Conservation (phyloP, 2,888 invertebrate genomes). For the Cryptocephalus moraei region DNA sequence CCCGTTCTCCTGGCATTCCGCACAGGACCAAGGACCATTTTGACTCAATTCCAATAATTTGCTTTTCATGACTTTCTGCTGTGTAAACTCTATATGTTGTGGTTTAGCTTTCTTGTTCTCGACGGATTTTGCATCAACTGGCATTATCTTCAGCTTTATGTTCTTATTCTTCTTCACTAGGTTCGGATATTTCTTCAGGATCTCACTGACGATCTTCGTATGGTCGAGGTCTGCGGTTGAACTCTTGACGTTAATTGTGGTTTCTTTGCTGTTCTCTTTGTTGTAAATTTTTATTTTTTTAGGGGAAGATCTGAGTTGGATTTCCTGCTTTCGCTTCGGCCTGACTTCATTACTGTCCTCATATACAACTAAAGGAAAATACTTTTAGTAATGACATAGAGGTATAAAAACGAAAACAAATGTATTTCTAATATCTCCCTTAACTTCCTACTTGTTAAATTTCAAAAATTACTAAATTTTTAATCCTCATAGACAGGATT, state of each 20-base stretch:
- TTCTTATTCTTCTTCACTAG: slow-evolving; percentile 79
- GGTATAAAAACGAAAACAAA: too few relatives aligned
- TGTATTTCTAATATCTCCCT: too few relatives aligned
- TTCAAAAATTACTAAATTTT: too few relatives aligned
- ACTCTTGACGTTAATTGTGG: slow-evolving; percentile 29
- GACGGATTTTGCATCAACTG: slow-evolving; percentile 26
- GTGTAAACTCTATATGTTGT: too few relatives aligned
- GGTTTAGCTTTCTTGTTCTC: slow-evolving; percentile 7
- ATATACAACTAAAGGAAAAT: not conserved
- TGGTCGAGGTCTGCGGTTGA: slow-evolving; percentile 41
- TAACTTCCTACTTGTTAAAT: too few relatives aligned
- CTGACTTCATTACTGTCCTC: slow-evolving; percentile 3
- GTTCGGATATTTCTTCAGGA: slow-evolving; percentile 80
- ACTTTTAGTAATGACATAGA: too few relatives aligned
- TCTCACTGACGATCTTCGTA: slow-evolving; percentile 80
- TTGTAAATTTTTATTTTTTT: slow-evolving; percentile 52
- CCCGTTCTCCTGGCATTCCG: slow-evolving; percentile 60
- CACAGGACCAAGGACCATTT: slow-evolving; percentile 62
- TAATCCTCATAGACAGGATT: too few relatives aligned
- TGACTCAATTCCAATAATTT: not conserved
- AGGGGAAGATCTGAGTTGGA: slow-evolving; percentile 8
- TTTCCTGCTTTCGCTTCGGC: slow-evolving; percentile 18
- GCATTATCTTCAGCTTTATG: slow-evolving; percentile 75
- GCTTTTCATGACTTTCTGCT: not conserved
- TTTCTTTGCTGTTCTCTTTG: slow-evolving; percentile 43